Percentiles rank a stretch among this genome's conserved stretches.
phyloP scores from a whole-genome alignment of 2,888 invertebrate genomes.

The Synanthedon tipuliformis region DNA sequence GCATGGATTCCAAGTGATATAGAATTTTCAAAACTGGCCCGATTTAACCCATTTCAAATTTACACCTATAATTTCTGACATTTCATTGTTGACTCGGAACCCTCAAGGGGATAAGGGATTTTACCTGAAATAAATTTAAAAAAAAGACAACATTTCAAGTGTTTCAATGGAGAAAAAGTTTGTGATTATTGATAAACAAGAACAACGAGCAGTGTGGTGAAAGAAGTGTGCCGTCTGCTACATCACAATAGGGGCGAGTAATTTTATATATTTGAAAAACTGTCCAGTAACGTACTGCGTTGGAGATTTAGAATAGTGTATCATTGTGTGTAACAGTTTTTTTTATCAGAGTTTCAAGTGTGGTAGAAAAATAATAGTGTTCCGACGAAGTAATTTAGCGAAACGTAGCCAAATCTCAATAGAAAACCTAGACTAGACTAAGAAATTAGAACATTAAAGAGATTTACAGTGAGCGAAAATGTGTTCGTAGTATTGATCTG shows the following conservation, averaged over 20 bases:
- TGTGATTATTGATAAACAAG: conserved; percentile 39
- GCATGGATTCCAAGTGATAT: conserved; percentile 14
- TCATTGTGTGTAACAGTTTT: conserved; percentile 27
- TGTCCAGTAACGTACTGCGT: conserved; percentile 35
- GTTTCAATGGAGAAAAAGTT: conserved; percentile 22
- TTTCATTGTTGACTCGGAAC: conserved; percentile 13
- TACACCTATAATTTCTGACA: conserved; percentile 10
- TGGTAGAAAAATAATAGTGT: conserved; percentile 50
- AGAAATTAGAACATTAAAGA: conserved; percentile 36
- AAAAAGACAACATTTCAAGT: conserved; percentile 3
- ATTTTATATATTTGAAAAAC: conserved; percentile 53
- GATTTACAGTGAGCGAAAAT: conserved; percentile 30
- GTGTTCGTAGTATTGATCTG: conserved; percentile 41
- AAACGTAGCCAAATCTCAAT: conserved; percentile 36
- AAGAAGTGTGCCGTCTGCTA: conserved; percentile 45
- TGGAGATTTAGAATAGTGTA: conserved; percentile 54
- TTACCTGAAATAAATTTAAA: conserved; percentile 18
- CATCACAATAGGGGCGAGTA: conserved; percentile 61
- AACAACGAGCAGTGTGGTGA: conserved; percentile 44
- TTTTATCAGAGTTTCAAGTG: conserved; percentile 33
- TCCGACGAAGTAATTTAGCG: conserved; percentile 41
- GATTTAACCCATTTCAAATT: not conserved
- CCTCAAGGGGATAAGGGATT: conserved; percentile 35
- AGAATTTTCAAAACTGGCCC: conserved; percentile 4
- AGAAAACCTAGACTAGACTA: conserved; percentile 48